phyloP scores from a whole-genome alignment of 92 coral and sea anemone species.

The Umimayanthus kanabou region DNA sequence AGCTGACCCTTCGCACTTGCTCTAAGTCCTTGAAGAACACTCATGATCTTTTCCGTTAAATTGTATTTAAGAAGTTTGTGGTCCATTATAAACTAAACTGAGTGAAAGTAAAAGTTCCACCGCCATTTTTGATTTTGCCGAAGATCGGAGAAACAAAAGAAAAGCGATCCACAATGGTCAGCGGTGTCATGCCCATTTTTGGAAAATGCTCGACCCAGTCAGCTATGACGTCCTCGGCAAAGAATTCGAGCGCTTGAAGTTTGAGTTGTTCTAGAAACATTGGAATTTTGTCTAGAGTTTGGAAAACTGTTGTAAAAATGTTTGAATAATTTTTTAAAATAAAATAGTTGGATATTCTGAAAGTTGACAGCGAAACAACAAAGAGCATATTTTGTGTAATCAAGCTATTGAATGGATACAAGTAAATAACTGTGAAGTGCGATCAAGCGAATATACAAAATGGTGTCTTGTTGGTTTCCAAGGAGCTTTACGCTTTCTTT shows the following conservation, averaged over 20 bases:
- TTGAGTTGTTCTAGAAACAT: slow-evolving; percentile 1
- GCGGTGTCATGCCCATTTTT: slow-evolving; percentile 6
- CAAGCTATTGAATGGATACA: background rate
- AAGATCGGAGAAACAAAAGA: background rate
- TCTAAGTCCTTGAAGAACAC: slow-evolving; percentile 58
- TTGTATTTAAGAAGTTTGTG: background rate
- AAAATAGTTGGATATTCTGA: too few relatives aligned
- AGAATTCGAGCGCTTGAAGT: background rate
- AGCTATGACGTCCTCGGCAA: background rate
- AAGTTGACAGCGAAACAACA: background rate
- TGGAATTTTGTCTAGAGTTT: background rate
- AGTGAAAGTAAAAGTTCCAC: background rate
- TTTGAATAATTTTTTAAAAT: background rate
- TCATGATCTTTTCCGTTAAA: background rate
- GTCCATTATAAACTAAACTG: background rate
- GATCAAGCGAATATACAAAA: too few relatives aligned
- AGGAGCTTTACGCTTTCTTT: background rate
- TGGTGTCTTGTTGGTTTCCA: slow-evolving; percentile 6
- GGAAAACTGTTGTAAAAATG: background rate
- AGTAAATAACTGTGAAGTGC: slow-evolving; percentile 14
- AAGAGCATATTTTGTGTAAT: background rate
- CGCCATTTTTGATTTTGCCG: slow-evolving; percentile 19
- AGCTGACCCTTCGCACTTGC: slow-evolving; percentile 75
- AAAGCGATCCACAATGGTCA: background rate
- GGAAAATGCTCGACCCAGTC: slow-evolving; percentile 16